A percentile compares a stretch with the other conserved stretches of the same genome.
Conservation (phyloP, 2,113 vertebrate species). For the Sakesphorus luctuosus region DNA sequence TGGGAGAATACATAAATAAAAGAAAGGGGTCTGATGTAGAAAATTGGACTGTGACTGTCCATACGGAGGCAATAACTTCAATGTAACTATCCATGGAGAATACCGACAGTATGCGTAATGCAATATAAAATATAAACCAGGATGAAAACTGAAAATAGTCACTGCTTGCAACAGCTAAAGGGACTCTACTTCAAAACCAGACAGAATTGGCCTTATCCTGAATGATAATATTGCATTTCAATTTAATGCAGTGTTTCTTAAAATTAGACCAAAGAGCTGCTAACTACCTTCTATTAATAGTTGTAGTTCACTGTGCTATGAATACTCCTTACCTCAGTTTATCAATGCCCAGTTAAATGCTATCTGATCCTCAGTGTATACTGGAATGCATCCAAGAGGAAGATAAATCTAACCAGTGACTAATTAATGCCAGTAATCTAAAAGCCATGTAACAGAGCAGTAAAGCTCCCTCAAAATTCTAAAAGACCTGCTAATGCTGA, state of each 20-base stretch:
- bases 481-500: not conserved
- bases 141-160: not conserved
- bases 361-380: not conserved
- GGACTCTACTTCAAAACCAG: not conserved
- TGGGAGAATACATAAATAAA: not conserved
- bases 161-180: not conserved
- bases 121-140: not conserved
- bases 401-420: not conserved
- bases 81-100: not conserved
- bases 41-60: not conserved
- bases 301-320: not conserved
- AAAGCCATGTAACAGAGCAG: not conserved
- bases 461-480: not conserved
- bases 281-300: not conserved
- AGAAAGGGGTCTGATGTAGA: not conserved
- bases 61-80: not conserved
- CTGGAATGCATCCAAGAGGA: not conserved
- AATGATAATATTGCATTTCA: not conserved
- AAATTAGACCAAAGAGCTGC: not conserved
- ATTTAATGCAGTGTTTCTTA: not conserved
- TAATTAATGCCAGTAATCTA: not conserved
- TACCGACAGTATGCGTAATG: not conserved
- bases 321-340: not conserved
- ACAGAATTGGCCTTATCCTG: not conserved
- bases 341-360: not conserved